These are phyloP conservation scores for Tragelaphus buxtoni DNA, from an alignment of 2,113 vertebrate species.

Conservation along the genomic window DNA sequence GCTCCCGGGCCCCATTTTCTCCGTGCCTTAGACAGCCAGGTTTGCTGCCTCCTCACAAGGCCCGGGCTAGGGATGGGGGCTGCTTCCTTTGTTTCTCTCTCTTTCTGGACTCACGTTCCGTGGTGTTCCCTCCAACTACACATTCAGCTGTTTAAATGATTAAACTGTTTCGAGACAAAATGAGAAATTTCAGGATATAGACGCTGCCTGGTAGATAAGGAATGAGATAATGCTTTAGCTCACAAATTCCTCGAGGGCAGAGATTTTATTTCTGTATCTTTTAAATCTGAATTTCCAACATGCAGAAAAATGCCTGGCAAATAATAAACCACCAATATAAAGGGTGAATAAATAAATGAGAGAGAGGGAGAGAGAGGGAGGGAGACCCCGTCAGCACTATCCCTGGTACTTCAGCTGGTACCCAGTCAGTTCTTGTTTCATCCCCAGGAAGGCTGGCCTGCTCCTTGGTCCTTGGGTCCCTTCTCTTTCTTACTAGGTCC, in stretches of 20 bases:
- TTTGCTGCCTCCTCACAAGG: background rate
- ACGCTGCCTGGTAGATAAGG: constrained; percentile 1
- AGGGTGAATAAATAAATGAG: background rate
- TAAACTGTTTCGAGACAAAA: background rate
- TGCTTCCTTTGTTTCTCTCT: background rate
- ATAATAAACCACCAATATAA: background rate
- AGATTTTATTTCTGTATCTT: constrained; percentile 36
- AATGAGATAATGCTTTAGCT: constrained; percentile 25
- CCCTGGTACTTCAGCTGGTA: background rate
- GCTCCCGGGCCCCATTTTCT: background rate
- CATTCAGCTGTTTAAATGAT: background rate
- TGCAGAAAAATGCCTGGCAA: background rate
- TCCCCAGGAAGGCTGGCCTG: background rate
- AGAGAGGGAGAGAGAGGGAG: background rate
- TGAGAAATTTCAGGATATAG: constrained; percentile 12
- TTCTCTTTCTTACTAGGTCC: background rate
- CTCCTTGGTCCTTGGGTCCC: background rate
- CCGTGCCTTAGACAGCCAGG: background rate
- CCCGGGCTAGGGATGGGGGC: background rate
- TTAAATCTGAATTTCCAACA: constrained; percentile 3
- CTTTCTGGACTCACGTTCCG: background rate
- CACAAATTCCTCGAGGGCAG: constrained; percentile 37
- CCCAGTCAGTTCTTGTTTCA: background rate
- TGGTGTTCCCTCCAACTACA: background rate
- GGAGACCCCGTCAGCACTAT: background rate